Conservation (phyloP, 1,140 invertebrate species). For the Venustaconcha ellipsiformis region DNA sequence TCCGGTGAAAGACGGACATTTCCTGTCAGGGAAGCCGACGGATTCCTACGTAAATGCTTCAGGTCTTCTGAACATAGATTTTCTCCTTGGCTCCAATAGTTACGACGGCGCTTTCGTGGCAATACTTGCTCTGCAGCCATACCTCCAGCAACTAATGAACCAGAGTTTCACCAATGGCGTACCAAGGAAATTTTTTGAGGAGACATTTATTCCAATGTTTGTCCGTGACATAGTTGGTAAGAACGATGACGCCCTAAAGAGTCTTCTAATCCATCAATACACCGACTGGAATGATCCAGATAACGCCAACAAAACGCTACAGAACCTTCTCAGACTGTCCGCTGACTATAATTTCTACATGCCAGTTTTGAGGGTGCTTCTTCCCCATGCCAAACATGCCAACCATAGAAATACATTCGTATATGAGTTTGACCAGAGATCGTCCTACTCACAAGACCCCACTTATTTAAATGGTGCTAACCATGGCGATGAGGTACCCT, state of each 20-base stretch:
- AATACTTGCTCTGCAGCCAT: constrained; percentile 10
- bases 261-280: constrained; percentile 87
- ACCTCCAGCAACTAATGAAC: neutral
- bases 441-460: constrained; percentile 5
- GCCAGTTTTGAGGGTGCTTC: constrained; percentile 4
- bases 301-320: constrained; percentile 73
- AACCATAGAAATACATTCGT: constrained; percentile 7
- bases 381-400: constrained; percentile 1
- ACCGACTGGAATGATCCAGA: constrained; percentile 91
- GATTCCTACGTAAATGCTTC: constrained; percentile 13
- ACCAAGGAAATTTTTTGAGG: constrained; percentile 12
- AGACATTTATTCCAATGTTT: constrained; percentile 72
- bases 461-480: constrained; percentile 20
- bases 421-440: constrained; percentile 13
- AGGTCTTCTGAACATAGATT: constrained; percentile 1
- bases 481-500: constrained; percentile 28
- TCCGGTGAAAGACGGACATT: constrained; percentile 8
- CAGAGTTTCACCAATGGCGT: constrained; percentile 4
- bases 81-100: constrained; percentile 15
- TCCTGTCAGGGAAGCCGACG: neutral
- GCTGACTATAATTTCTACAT: constrained; percentile 14
- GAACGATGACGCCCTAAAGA: constrained; percentile 94
- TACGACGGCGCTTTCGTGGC: constrained; percentile 23
- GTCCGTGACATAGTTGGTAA: constrained; percentile 88
- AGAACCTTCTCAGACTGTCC: constrained; percentile 11